phyloP scores from a whole-genome alignment of 2,113 vertebrate genomes.

The Lamprologus callipterus region DNA sequence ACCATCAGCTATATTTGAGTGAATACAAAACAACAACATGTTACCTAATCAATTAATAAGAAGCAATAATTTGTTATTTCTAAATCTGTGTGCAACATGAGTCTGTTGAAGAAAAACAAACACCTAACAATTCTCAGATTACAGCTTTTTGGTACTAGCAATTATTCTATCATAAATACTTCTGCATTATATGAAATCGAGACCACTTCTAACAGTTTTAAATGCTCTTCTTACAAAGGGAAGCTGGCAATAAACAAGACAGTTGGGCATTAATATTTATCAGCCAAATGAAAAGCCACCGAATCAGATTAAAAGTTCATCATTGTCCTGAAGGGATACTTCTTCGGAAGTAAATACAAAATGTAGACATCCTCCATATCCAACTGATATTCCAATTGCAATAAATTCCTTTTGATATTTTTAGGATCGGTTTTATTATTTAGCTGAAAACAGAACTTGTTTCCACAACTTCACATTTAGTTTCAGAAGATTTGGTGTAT shows the following conservation, averaged over 20 bases:
- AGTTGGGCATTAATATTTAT: background rate
- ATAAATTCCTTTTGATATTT: background rate
- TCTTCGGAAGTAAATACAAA: background rate
- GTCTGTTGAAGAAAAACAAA: constrained; percentile 3
- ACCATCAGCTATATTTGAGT: background rate
- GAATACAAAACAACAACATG: background rate
- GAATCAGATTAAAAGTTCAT: background rate
- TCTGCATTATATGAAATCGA: constrained; percentile 26
- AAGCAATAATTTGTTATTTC: background rate
- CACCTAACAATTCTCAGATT: background rate
- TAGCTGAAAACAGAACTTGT: background rate
- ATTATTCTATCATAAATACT: constrained; percentile 5
- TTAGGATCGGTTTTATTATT: background rate
- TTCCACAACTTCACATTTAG: background rate
- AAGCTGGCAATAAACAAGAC: background rate
- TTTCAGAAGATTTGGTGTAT: background rate
- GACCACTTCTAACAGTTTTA: background rate
- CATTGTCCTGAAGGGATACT: background rate
- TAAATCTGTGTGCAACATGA: background rate
- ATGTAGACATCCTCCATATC: background rate
- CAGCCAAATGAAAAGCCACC: background rate
- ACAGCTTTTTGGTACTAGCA: background rate
- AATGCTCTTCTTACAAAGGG: background rate
- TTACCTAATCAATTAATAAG: background rate
- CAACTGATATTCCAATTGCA: background rate